Conservation (phyloP, 2,797 vertebrate genomes). For the Macropus fuliginosus region DNA sequence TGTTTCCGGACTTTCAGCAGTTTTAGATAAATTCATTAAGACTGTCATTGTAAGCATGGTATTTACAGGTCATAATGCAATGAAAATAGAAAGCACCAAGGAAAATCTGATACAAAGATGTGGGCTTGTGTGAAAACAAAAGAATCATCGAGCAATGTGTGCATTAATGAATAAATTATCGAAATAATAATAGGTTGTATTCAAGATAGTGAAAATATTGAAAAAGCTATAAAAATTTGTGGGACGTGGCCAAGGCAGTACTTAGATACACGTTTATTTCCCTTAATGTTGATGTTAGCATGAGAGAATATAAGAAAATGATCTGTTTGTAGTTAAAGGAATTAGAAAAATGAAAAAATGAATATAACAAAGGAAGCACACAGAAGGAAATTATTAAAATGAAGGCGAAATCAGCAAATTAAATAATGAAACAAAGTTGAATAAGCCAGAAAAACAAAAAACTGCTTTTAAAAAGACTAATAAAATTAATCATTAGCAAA, state of each 20-base stretch:
- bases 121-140: neutral
- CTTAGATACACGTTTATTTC: neutral
- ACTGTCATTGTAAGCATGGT: neutral
- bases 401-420: neutral
- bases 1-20: neutral
- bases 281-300: neutral
- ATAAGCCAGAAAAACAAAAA: neutral
- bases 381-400: neutral
- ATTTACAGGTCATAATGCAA: neutral
- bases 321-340: neutral
- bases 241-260: neutral
- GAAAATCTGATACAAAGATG: neutral
- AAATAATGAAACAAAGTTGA: conserved; percentile 2
- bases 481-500: neutral
- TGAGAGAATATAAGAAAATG: neutral
- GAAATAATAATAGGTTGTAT: conserved; percentile 14
- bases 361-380: neutral
- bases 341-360: conserved; percentile 9
- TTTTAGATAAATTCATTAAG: conserved; percentile 14
- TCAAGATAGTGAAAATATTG: conserved; percentile 10
- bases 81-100: neutral
- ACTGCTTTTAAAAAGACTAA: neutral
- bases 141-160: neutral
- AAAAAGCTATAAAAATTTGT: neutral
- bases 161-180: neutral